These are phyloP conservation scores for Drepanosiphum platanoidis DNA, from an alignment of 2,888 invertebrate genomes.

Conservation along the genomic window DNA sequence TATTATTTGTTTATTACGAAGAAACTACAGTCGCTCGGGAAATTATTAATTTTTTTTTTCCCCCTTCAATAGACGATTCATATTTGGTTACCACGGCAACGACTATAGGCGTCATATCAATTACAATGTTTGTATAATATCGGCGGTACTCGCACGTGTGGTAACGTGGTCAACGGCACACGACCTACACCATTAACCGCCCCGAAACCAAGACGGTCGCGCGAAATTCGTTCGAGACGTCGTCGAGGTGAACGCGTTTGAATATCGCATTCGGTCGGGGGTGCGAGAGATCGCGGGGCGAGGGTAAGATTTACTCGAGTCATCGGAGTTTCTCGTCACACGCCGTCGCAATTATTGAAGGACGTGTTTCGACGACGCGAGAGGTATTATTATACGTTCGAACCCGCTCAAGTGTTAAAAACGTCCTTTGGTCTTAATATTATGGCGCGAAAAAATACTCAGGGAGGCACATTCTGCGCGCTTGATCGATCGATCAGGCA, in stretches of 20 bases:
- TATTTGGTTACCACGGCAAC: not conserved
- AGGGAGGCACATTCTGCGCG: not conserved
- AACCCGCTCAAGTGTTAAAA: not conserved
- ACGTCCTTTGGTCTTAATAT: not conserved
- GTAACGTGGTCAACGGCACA: not conserved
- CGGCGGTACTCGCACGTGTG: not conserved
- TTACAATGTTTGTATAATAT: not conserved
- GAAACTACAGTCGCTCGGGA: too few species aligned
- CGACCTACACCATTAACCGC: not conserved
- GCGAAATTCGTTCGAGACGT: not conserved
- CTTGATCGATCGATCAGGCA: not conserved
- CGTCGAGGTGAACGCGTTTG: not conserved
- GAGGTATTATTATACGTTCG: not conserved
- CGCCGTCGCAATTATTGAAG: not conserved
- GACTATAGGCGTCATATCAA: not conserved
- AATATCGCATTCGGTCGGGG: not conserved
- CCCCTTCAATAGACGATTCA: not conserved
- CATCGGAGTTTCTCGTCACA: not conserved
- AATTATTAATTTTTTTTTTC: not conserved
- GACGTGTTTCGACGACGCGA: not conserved
- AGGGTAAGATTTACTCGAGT: not conserved
- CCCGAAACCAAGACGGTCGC: not conserved
- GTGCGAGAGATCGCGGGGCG: not conserved
- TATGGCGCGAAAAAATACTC: not conserved
- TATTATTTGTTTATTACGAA: too few species aligned